phyloP scores from a whole-genome alignment of 2,888 invertebrate species.

The Trachelus tabidus region DNA sequence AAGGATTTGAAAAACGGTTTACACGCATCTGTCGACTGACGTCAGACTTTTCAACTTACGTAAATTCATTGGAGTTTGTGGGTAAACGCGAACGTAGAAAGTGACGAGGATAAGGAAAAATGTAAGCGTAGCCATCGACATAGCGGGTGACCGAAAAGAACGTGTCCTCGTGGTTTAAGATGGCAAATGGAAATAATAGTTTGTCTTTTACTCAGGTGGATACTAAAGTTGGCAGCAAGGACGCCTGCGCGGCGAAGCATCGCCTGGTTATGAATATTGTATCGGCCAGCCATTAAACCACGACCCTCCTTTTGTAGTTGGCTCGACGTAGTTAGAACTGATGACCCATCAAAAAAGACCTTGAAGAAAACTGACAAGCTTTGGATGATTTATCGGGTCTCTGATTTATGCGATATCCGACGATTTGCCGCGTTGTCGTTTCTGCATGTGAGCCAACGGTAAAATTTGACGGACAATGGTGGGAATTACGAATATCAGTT shows the following conservation, averaged over 20 bases:
- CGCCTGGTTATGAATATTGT: conserved; percentile 53
- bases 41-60: conserved; percentile 36
- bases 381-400: conserved; percentile 22
- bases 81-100: conserved; percentile 27
- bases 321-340: not conserved
- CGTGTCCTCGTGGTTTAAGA: not conserved
- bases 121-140: not conserved
- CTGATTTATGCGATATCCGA: conserved; percentile 32
- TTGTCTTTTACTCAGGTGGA: conserved; percentile 22
- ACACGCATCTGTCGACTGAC: not conserved
- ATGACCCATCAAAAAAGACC: conserved; percentile 4
- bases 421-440: not conserved
- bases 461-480: not conserved
- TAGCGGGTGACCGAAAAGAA: not conserved
- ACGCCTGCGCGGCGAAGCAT: conserved; percentile 46
- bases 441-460: not conserved
- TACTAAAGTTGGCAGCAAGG: conserved; percentile 26
- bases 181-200: not conserved
- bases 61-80: conserved; percentile 45
- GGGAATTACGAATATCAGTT: not conserved
- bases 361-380: conserved; percentile 22
- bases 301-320: conserved; percentile 40
- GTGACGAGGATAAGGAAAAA: not conserved
- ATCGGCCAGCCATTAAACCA: conserved; percentile 51
- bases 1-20: not conserved